A percentile compares a stretch with the other conserved stretches of the same genome.
phyloP scores from a whole-genome alignment of 1,140 invertebrate species.

The Dolichoris vasculosae region DNA sequence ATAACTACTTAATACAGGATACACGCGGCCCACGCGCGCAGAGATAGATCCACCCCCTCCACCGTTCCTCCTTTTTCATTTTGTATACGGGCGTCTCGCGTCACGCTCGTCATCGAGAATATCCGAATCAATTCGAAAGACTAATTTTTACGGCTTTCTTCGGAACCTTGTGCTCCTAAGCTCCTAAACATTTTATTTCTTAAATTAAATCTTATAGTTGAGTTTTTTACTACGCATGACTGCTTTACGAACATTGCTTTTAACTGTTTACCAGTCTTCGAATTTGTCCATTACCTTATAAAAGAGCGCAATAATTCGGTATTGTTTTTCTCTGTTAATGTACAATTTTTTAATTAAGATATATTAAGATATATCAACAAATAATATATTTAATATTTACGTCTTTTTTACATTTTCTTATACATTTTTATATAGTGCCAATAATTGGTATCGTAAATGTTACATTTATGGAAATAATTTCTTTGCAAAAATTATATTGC shows the following conservation, averaged over 20 bases:
- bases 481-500: neutral
- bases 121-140: slow-evolving; percentile 5
- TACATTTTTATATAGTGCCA: too few relatives aligned
- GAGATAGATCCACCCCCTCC: slow-evolving; percentile 15
- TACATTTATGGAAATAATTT: neutral
- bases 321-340: too few relatives aligned
- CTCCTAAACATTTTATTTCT: neutral
- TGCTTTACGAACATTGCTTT: neutral
- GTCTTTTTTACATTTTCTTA: too few relatives aligned
- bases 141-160: slow-evolving; percentile 21
- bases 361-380: neutral
- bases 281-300: too few relatives aligned
- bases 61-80: neutral
- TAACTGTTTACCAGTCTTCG: too few relatives aligned
- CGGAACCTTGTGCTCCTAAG: neutral
- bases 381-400: neutral
- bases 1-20: slow-evolving; percentile 63
- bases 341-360: neutral
- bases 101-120: slow-evolving; percentile 11
- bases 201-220: neutral
- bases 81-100: neutral
- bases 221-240: neutral
- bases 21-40: neutral
- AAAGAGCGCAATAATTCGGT: too few relatives aligned
- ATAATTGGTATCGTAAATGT: too few relatives aligned